phyloP scores from a whole-genome alignment of 2,797 vertebrate species.

The Manis crassicaudata region DNA sequence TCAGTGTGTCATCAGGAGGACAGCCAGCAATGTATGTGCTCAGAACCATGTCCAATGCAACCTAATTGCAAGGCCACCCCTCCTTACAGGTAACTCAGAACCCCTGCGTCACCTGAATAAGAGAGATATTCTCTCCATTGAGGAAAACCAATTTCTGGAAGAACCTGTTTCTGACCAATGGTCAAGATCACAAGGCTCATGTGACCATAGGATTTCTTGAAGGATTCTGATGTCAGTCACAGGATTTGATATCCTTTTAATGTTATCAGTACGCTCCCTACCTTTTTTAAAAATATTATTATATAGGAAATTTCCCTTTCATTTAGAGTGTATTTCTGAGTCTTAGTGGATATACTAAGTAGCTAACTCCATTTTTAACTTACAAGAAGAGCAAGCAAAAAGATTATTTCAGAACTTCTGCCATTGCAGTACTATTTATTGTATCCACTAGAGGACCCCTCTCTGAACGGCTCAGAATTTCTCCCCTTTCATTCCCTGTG shows the following conservation, averaged over 20 bases:
- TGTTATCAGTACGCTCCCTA: neutral
- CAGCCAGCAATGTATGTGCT: neutral
- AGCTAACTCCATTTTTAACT: constrained; percentile 48
- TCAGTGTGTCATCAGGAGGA: neutral
- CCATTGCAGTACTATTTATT: constrained; percentile 54
- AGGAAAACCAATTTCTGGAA: neutral
- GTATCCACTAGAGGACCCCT: constrained; percentile 67
- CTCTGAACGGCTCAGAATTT: constrained; percentile 36
- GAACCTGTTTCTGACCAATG: neutral
- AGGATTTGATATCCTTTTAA: neutral
- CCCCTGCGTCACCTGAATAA: neutral
- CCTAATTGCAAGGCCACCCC: neutral
- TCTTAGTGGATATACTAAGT: neutral
- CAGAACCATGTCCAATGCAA: neutral
- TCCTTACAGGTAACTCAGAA: neutral
- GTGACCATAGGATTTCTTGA: neutral
- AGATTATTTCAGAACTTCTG: constrained; percentile 67
- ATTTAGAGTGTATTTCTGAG: neutral
- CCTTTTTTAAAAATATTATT: neutral
- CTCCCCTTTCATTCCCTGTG: constrained; percentile 57
- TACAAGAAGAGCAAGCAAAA: constrained; percentile 51
- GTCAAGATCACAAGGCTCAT: neutral
- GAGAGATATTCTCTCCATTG: neutral
- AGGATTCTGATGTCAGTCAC: neutral
- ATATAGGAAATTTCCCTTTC: constrained; percentile 29